These are phyloP conservation scores for Mormyrops attenuatus DNA, from an alignment of 2,797 vertebrate species.

Conservation along the genomic window DNA sequence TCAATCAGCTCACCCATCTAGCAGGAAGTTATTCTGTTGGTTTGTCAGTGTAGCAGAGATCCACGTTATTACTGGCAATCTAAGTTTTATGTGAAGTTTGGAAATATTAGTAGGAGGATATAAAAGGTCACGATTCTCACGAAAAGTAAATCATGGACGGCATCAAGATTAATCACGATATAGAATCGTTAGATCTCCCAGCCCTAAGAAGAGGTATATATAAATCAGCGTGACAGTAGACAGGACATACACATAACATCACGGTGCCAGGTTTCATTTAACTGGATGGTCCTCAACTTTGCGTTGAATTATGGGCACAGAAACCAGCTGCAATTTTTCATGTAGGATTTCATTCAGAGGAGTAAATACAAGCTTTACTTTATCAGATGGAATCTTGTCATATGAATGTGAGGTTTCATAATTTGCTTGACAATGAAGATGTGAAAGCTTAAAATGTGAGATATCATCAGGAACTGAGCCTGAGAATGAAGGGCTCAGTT, in stretches of 20 bases:
- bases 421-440: background rate
- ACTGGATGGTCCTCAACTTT: background rate
- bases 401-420: background rate
- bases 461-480: background rate
- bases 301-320: background rate
- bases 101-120: background rate
- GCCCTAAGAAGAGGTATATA: background rate
- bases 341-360: background rate
- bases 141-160: background rate
- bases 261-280: background rate
- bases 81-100: background rate
- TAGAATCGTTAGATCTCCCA: background rate
- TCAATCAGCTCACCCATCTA: background rate
- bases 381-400: background rate
- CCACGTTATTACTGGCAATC: background rate
- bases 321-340: background rate
- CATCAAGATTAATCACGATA: background rate
- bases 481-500: background rate
- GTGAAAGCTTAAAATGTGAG: background rate
- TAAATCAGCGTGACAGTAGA: background rate
- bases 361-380: background rate
- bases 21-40: background rate
- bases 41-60: background rate
- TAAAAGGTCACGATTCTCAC: background rate
- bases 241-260: background rate